Percentiles rank a stretch among this genome's conserved stretches.
phyloP scores from a whole-genome alignment of 2,888 invertebrate genomes.

The Dicranocentrus wangi region DNA sequence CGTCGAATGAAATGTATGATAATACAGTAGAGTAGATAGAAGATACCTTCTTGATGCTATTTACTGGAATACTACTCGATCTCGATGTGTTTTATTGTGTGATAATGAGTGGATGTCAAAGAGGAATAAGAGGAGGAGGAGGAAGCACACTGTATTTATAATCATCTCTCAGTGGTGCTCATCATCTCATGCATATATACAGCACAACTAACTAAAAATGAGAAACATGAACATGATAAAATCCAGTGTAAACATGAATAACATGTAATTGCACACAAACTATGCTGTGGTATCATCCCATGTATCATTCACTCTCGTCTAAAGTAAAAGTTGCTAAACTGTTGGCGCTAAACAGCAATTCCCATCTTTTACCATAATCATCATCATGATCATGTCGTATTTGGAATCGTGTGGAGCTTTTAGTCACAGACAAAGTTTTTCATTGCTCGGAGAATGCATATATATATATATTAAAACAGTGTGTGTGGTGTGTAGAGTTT shows the following conservation, averaged over 20 bases:
- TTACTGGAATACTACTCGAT: no score
- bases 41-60: background rate
- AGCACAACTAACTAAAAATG: no score
- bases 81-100: constrained; percentile 24
- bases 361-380: background rate
- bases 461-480: background rate
- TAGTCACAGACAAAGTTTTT: background rate
- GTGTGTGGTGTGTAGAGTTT: background rate
- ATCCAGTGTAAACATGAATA: constrained; percentile 28
- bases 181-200: no score
- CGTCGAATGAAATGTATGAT: no score
- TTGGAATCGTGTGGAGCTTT: background rate
- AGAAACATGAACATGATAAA: constrained; percentile 27
- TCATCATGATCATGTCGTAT: background rate
- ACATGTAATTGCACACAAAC: constrained; percentile 12
- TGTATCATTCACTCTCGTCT: background rate
- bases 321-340: constrained; percentile 30
- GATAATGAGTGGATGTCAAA: constrained; percentile 14
- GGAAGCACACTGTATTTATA: background rate
- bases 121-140: background rate
- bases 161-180: background rate
- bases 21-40: background rate
- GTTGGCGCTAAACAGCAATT: constrained; percentile 20
- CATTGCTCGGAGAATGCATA: background rate
- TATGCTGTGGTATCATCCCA: background rate